Evolutionary conservation across 2,797 vertebrate species (phyloP), one percentile per base, ranked within the genome.

Genomic region (Sardinella longiceps): DNA sequence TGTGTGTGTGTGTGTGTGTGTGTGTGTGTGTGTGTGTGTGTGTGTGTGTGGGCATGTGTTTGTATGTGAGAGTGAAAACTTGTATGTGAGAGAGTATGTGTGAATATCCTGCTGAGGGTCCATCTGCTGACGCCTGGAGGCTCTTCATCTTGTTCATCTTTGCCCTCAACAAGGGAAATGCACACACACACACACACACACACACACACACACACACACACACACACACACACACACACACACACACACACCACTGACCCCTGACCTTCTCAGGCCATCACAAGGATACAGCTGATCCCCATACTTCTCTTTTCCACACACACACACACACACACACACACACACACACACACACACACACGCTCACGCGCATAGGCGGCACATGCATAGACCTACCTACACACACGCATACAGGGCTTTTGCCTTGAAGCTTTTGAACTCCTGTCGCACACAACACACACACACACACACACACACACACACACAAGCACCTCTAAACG

Each of bases 51-150:
- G 18, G 3, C 2, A 18, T 56, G 12, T 56, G 51, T 56, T 14
- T 56, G 51, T 56, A 23, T 5, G 20, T 23, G 20, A n/a, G 7
- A 0, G 20, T 53, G 56, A n/a, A n/a, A n/a, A n/a, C n/a, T n/a
- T 58, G 56, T n/a, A 7, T 58, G 23, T 58, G 56, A 23, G 56
- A n/a, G 56, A n/a, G 56, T 58, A 5, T 56, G 53, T 58, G 56
- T 58, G 56, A n/a, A 84, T 80, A 83, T 28, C 90, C 90, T 25
- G 89, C 92, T 92, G 91, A 66, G 70, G 89, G 86, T 93, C 86
- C 92, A 90, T 91, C 92, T 89, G 93, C 91, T 91, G 87, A 85
- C 91, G 87, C 87, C 88, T 89, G 87, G 91, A 90, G 88, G 87
- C 86, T 87, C 89, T 91, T 90, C 86, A 86, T 89, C 90, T 89